phyloP scores from a whole-genome alignment of 2,113 vertebrate species.

The Forbesichthys papilliferus region DNA sequence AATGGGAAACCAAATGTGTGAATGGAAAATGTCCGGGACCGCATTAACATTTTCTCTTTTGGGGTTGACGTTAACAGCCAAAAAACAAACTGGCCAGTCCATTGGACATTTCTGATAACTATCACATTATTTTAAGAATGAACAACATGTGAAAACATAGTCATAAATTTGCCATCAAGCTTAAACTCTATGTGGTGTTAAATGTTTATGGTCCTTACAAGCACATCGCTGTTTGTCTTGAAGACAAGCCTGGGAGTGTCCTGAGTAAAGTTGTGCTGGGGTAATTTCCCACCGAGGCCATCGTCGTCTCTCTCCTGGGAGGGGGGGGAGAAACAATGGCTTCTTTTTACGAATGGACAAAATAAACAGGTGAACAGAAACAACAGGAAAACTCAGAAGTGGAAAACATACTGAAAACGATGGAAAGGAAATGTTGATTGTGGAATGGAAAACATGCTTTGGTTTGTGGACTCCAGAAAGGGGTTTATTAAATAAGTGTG shows the following conservation, averaged over 20 bases:
- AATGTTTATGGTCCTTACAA: constrained; percentile 96
- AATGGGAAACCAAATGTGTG: constrained; percentile 61
- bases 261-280: constrained; percentile 98
- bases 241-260: constrained; percentile 99
- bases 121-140: constrained; percentile 47
- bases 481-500: constrained; percentile 6
- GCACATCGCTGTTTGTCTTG: constrained; percentile 99
- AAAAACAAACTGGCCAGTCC: constrained; percentile 24
- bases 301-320: constrained; percentile 99
- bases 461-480: constrained; percentile 46
- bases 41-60: not conserved
- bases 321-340: constrained; percentile 92
- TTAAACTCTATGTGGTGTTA: constrained; percentile 81
- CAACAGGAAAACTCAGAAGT: constrained; percentile 85
- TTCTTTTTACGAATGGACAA: constrained; percentile 99
- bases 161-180: constrained; percentile 61
- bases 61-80: constrained; percentile 18
- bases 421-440: constrained; percentile 62
- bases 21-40: constrained; percentile 39
- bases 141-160: constrained; percentile 65
- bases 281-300: constrained; percentile 97
- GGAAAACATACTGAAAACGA: constrained; percentile 66
- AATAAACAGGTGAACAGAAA: constrained; percentile 82
- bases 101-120: constrained; percentile 31
- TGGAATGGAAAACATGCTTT: constrained; percentile 53